Evolutionary conservation across 2,888 invertebrate genomes (phyloP), one percentile per base, ranked within the genome.

Genomic region (Xestia ashworthii): DNA sequence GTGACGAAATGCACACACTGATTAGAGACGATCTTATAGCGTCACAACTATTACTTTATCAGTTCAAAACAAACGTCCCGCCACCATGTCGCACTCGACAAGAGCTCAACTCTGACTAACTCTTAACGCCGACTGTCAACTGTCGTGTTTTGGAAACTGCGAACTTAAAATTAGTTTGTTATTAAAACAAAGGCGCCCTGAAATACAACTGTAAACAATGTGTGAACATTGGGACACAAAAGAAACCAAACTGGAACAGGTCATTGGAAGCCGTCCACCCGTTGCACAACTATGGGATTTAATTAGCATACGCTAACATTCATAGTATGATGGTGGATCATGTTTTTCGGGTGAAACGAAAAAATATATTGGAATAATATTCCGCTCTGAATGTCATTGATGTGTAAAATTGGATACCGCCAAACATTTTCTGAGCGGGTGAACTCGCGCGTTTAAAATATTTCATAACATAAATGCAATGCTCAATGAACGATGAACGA

Each of bases 1-100:
- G 92, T 95, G 95, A 95, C 94, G 95, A 93, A 92, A 92, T 85
- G 81, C 89, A 89, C 89, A 88, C 87, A 91, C 87, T 92, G 92
- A 93, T 94, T 92, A 93, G 84, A 90, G 78, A 79, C 89, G 90
- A 92, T 90, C 91, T 91, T 93, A 90, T 90, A 89, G 91, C 93
- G 93, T 94, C 94, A 94, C 90, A 83, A 81, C 88, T 83, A 86
- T 88, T 84, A 84, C 82, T 76, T 74, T 84, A 86, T 81, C 81
- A 80, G 73, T 80, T 73, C 72, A 67, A 71, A 66, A 76, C 74
- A 74, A 68, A 70, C 65, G 60, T 38, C 55, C 66, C 44, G 50
- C 76, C 41, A 19, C 55, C 53, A 68, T 50, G 65, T 70, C 70
- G 70, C 74, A 66, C 76, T 14, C 53, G 67, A 48, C 70, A 72